Conservation (phyloP, 2,888 invertebrate genomes). For the Tenthredo amoena region DNA sequence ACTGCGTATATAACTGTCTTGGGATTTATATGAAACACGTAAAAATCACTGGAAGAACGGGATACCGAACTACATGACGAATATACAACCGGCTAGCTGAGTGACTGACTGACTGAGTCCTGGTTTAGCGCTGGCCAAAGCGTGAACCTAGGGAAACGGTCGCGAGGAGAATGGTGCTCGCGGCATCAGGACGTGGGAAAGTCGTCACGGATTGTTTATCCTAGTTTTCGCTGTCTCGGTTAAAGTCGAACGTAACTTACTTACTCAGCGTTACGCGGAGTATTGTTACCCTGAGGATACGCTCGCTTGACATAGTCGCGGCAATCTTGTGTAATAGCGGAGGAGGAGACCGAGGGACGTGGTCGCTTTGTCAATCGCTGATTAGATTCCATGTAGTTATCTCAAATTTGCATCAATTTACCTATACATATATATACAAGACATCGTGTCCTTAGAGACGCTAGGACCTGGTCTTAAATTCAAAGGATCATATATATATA, state of each 20-base stretch:
- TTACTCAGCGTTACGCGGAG: conserved; percentile 27
- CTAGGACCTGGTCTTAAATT: neutral
- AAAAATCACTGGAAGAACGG: neutral
- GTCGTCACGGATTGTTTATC: conserved; percentile 55
- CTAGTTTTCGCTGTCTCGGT: conserved; percentile 36
- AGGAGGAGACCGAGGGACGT: neutral
- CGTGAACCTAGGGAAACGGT: conserved; percentile 38
- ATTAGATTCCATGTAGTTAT: neutral
- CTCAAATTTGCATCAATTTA: neutral
- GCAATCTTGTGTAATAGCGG: conserved; percentile 4
- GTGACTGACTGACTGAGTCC: conserved; percentile 24
- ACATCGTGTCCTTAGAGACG: neutral
- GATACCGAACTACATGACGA: neutral
- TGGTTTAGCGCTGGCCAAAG: neutral
- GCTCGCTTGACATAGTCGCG: neutral
- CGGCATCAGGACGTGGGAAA: conserved; percentile 56
- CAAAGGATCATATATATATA: neutral
- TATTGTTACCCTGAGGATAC: conserved; percentile 24
- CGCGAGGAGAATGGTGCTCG: conserved; percentile 31
- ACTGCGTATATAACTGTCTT: neutral
- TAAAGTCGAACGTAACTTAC: neutral
- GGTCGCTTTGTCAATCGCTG: neutral
- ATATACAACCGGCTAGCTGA: neutral
- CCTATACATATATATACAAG: neutral
- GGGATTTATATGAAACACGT: neutral